Evolutionary conservation across 2,113 vertebrate genomes (phyloP), one percentile per base, ranked within the genome.

Genomic region (Actinemys pallida): DNA sequence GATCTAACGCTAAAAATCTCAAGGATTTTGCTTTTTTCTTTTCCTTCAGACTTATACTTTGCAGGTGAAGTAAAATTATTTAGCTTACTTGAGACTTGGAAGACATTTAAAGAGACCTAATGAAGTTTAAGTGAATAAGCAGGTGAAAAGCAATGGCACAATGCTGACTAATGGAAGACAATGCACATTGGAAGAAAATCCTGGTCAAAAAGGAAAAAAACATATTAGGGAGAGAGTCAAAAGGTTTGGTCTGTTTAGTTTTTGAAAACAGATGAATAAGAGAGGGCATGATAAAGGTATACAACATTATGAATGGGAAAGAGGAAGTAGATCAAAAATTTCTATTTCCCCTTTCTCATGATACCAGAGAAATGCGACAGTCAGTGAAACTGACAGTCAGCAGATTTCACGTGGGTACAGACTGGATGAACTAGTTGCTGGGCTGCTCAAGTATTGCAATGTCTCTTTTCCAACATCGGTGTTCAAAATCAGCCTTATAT

Each of bases 191-290:
- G 76, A 69, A 78, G 81, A 94, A 92, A 89, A 1, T 57, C 82
- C 91, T 88, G 57, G 31, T 69, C 53, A 85, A 78, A 72, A 80
- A 86, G 91, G 76, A 31, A 59, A 59, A 13, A 62, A 57, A 57
- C 56, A 27, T 59, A 35, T 35, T 17, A 17, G 31, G 14, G 31
- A 65, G 62, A 65, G 7, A n/a, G 3, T 6, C 81, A 80, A 81
- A 88, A 94, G 35, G 29, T 35, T 65, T 89, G 91, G 49, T 16
- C 8, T 16, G 3, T 5, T 54, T 10, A 1, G n/a, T n/a, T 54
- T 54, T 59, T 81, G 31, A 59, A 19, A 57, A 16, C 31, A 81
- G 27, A 45, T 1, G 49, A 88, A 5, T 1, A 0, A 54, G 84
- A 83, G 22, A n/a, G 39, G 5, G 53, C 79, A 87, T 27, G 83